A percentile compares a stretch with the other conserved stretches of the same genome.
phyloP scores from a whole-genome alignment of 2,797 vertebrate species.

The Squalus acanthias region DNA sequence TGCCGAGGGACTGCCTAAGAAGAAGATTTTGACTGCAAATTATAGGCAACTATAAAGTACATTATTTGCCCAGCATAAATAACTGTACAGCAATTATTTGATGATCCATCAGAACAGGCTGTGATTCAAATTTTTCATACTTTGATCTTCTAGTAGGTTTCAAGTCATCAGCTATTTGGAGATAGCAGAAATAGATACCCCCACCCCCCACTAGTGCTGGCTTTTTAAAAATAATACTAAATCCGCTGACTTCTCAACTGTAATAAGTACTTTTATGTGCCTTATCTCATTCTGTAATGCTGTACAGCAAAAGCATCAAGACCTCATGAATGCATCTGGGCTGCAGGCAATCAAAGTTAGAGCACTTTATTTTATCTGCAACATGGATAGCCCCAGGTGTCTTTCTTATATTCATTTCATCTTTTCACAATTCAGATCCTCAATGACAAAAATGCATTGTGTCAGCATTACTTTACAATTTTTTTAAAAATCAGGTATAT shows the following conservation, averaged over 20 bases:
- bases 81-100: background rate
- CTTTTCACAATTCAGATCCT: background rate
- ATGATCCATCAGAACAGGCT: background rate
- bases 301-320: constrained; percentile 24
- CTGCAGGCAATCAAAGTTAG: background rate
- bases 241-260: background rate
- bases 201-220: background rate
- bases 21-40: background rate
- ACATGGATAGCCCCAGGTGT: background rate
- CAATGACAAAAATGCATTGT: background rate
- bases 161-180: background rate
- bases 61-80: background rate
- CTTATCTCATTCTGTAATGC: background rate
- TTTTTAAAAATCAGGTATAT: background rate
- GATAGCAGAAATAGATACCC: background rate
- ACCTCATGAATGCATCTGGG: background rate
- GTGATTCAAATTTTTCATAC: background rate
- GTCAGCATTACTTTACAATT: background rate
- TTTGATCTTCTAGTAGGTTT: background rate
- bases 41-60: background rate
- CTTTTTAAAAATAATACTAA: background rate
- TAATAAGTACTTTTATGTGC: background rate
- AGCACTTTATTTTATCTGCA: background rate
- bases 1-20: too few relatives aligned
- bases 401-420: constrained; percentile 13